These are phyloP conservation scores for Gorsachius goisagi DNA, from an alignment of 2,113 vertebrate species.

Conservation along the genomic window DNA sequence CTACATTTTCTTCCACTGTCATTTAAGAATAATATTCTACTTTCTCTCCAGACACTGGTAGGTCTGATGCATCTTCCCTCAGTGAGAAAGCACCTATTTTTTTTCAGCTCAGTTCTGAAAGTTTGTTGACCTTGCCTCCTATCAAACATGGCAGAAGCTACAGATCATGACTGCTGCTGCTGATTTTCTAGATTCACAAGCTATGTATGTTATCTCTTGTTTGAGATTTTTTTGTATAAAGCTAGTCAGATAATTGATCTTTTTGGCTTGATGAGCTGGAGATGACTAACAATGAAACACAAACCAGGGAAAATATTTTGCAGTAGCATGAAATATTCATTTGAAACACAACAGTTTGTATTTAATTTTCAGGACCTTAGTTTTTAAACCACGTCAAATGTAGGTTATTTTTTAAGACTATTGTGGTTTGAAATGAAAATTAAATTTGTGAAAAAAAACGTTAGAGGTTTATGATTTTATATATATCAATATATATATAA, in stretches of 20 bases:
- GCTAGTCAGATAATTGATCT: constrained; percentile 31
- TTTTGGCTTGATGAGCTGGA: neutral
- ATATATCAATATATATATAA: neutral
- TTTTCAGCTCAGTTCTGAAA: neutral
- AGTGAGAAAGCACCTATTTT: neutral
- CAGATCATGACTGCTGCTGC: neutral
- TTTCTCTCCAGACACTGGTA: neutral
- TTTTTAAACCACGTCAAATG: neutral
- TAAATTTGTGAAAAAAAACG: neutral
- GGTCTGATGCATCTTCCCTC: neutral
- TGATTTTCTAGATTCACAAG: neutral
- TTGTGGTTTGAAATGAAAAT: neutral
- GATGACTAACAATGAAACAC: neutral
- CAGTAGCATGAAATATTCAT: neutral
- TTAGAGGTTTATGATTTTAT: neutral
- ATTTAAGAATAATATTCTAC: neutral
- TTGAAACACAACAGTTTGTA: neutral
- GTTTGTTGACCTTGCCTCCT: constrained; percentile 30
- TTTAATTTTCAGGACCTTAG: neutral
- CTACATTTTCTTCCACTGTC: neutral
- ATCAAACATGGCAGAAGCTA: neutral
- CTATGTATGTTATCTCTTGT: neutral
- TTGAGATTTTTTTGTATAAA: constrained; percentile 18
- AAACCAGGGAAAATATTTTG: neutral
- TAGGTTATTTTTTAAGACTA: neutral